Base-by-base conservation (phyloP, 92 coral and sea anemone genomes). In the Parazoanthus swiftii region DNA sequence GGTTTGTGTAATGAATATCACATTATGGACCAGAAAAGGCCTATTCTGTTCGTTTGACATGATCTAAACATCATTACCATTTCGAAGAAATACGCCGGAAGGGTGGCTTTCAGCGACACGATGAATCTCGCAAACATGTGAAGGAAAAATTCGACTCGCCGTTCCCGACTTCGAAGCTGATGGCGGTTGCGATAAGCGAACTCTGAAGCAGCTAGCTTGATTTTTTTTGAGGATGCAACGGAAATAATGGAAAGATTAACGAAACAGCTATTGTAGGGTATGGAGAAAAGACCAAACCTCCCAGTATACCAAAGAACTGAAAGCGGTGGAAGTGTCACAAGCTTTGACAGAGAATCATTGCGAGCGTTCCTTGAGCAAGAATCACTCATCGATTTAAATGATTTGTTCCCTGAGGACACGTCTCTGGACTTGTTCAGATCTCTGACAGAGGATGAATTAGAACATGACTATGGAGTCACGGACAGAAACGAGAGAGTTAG, bases 391-490 rank as follows among this genome's bases (percentile, higher is more conserved):
- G 93, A 97, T 66, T 86, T 95, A 85, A 94, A 88, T 87, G 88
- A 92, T 38, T 85, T 93, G 43, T 97, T 97, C 81, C 98, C 99
- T 33, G 90, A 91, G 16, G 88, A 90, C 72, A 89, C 94, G 42
- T 85, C 98, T 18, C 90, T 97, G 59, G 92, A 90, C 72, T 92
- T 91, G 88, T 95, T 95, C 81, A 89, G 91, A 87, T 86, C 94
- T 15, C 79, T 97, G 21, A 93, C 98, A 44, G 99, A 97, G 74
- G 99, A 97, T 87, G 99, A 97, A 77, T 88, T 97, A 29, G 98
- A 97, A 78, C 99, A 97, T 79, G 96, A 94, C 66, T 97, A 92
- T 80, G 90, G 91, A 72, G 93, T 97, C 43, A 91, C 89, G 80
- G 92, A 97, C 78, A 91, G 92, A 56, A 95, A 92, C 68, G 94